Evolutionary conservation across 1,140 invertebrate genomes (phyloP), one percentile per base, ranked within the genome.

Genomic region (Ceratina calcarata): DNA sequence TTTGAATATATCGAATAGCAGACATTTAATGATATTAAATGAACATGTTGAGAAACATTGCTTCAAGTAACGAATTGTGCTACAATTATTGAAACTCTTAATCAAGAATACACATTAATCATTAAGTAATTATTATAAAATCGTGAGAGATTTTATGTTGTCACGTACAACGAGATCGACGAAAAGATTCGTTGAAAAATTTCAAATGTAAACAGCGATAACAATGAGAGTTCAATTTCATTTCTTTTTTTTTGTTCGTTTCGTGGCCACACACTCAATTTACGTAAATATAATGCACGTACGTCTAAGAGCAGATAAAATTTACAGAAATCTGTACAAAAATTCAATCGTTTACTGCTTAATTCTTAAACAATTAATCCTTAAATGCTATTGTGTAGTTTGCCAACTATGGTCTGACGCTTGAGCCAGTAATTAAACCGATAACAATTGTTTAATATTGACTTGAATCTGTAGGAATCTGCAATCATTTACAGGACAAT

Each of bases 1-100:
- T 45, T 45, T 45, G 37, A 8, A 10, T 45, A 45, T 45, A 45
- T 45, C 53, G 4, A 55, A 3, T 55, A 55, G 18, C 15, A 55
- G 15, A 18, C 15, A 55, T 18, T 55, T 55, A 55, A 15, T 55
- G 15, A 55, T 22, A n/a, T 60, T 20, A 10, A n/a, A n/a, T 18
- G 53, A 60, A 20, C 6, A 10, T 12, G 18, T 61, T 49, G 69
- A 78, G 76, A 78, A 78, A 78, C 68, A 32, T 53, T 78, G 69
- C 45, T 78, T 57, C 20, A 72, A 72, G 69, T 45, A 16, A 53
- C 16, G 16, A 27, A 45, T 61, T 15, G 15, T 16, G 32, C 22
- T n/a, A 62, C 7, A n/a, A 60, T 10, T 58, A 22, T 58, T 73
- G 24, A 49, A 58, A 16, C 15, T n/a, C 13, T 45, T 53, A n/a